Evolutionary conservation across 2,113 vertebrate species (phyloP).

Genomic region (Tetraodon nigroviridis): DNA sequence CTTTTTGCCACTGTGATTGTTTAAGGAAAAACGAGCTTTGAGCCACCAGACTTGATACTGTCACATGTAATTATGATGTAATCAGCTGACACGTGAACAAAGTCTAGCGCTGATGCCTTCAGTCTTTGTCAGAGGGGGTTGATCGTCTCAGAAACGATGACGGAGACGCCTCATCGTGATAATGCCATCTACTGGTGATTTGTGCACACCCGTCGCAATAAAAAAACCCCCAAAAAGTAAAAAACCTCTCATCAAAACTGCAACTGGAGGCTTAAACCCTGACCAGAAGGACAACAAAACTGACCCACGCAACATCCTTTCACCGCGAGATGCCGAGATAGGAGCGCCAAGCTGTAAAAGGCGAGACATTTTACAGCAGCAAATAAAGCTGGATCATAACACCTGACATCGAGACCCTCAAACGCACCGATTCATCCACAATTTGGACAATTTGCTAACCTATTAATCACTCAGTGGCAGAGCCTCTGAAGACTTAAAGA

Average conservation of each 20-base stretch:
- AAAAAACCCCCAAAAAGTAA: neutral
- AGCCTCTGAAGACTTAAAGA: conserved; percentile 59
- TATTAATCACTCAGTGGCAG: conserved; percentile 65
- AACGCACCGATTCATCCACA: conserved; percentile 66
- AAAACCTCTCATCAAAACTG: neutral
- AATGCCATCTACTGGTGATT: conserved; percentile 49
- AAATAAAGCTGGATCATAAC: conserved; percentile 70
- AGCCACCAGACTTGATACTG: conserved; percentile 21
- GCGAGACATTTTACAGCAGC: conserved; percentile 69
- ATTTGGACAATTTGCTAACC: conserved; percentile 74
- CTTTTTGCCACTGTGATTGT: conserved; percentile 2
- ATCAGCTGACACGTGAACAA: conserved; percentile 28
- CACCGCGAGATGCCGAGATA: conserved; percentile 41
- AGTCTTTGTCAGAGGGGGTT: conserved; percentile 21
- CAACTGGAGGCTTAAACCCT: neutral
- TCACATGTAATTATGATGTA: conserved; percentile 11
- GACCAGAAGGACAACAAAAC: conserved; percentile 21
- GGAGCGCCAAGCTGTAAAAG: conserved; percentile 54
- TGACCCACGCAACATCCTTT: conserved; percentile 25
- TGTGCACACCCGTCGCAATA: conserved; percentile 4
- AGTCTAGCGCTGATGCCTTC: conserved; percentile 25
- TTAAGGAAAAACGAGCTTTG: conserved; percentile 35
- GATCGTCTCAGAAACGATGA: conserved; percentile 25
- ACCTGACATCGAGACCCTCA: conserved; percentile 55
- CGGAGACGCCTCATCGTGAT: conserved; percentile 20